Conservation (phyloP, 2,113 vertebrate species). For the Rhea americana region DNA sequence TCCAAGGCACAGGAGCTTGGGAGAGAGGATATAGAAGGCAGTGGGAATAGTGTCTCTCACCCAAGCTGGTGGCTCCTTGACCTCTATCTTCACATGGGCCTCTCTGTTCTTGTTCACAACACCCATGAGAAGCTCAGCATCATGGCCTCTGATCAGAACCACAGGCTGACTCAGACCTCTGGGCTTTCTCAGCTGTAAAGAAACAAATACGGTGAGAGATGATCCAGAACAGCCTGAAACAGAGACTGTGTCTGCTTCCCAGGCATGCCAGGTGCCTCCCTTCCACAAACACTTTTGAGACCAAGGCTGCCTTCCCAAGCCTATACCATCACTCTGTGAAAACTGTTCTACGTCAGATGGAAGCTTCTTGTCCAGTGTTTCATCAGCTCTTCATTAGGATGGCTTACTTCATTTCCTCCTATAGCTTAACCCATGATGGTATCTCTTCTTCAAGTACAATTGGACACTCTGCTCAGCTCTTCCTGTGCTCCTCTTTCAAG, state of each 20-base stretch:
- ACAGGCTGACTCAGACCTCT: slow-evolving; percentile 87
- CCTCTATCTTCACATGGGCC: slow-evolving; percentile 90
- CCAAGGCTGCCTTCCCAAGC: neutral
- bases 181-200: slow-evolving; percentile 81
- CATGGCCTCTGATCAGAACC: slow-evolving; percentile 86
- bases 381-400: neutral
- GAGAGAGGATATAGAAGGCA: neutral
- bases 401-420: neutral
- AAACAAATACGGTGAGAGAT: neutral
- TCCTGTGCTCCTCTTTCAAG: neutral
- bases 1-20: neutral
- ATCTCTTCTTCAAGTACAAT: neutral
- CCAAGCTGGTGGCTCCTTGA: slow-evolving; percentile 85
- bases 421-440: neutral
- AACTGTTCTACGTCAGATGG: neutral
- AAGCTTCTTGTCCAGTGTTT: neutral
- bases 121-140: slow-evolving; percentile 90
- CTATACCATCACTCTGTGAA: neutral
- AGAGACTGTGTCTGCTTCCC: fast-evolving
- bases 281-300: neutral
- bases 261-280: neutral
- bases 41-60: slow-evolving; percentile 72
- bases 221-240: neutral
- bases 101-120: slow-evolving; percentile 97
- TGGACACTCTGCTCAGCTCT: neutral